Percentiles rank a stretch among this genome's conserved stretches.
Evolutionary conservation across 2,888 invertebrate species (phyloP).

Genomic region (Entomobrya proxima): DNA sequence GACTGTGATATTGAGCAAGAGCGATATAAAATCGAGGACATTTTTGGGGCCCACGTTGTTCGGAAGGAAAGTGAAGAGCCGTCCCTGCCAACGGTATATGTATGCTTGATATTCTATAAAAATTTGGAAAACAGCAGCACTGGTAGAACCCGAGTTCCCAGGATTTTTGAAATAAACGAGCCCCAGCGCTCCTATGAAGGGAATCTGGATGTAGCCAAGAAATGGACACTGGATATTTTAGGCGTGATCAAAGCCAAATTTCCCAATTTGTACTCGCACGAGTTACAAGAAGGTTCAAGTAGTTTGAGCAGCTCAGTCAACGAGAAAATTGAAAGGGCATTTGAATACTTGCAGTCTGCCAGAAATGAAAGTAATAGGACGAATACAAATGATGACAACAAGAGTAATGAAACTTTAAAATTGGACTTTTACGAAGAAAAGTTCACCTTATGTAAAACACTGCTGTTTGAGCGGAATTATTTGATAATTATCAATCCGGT

Average conservation of each 20-base stretch:
- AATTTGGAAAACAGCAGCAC: not conserved
- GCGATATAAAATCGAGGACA: conserved; percentile 44
- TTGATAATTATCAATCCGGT: conserved; percentile 94
- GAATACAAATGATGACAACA: not conserved
- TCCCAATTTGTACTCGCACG: conserved; percentile 28
- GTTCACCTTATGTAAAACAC: not conserved
- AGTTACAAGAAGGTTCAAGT: not conserved
- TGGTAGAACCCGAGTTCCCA: conserved; percentile 13
- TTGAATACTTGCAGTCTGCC: not conserved
- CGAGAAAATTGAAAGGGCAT: conserved; percentile 15
- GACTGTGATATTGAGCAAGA: conserved; percentile 37
- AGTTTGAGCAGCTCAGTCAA: not conserved
- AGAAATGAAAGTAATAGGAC: not conserved
- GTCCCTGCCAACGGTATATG: conserved; percentile 3
- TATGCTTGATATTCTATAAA: conserved; percentile 39
- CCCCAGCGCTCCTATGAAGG: conserved; percentile 12
- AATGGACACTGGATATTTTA: conserved; percentile 15
- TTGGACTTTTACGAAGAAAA: conserved; percentile 22
- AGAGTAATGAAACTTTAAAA: not conserved
- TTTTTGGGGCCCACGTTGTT: conserved; percentile 50
- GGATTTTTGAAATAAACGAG: conserved; percentile 51
- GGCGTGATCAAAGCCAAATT: conserved; percentile 9
- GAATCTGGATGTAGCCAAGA: conserved; percentile 35
- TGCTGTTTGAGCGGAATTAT: conserved; percentile 79
- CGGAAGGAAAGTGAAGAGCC: conserved; percentile 11